Evolutionary conservation across 1,140 invertebrate species (phyloP).

Genomic region (Triops longicaudatus): DNA sequence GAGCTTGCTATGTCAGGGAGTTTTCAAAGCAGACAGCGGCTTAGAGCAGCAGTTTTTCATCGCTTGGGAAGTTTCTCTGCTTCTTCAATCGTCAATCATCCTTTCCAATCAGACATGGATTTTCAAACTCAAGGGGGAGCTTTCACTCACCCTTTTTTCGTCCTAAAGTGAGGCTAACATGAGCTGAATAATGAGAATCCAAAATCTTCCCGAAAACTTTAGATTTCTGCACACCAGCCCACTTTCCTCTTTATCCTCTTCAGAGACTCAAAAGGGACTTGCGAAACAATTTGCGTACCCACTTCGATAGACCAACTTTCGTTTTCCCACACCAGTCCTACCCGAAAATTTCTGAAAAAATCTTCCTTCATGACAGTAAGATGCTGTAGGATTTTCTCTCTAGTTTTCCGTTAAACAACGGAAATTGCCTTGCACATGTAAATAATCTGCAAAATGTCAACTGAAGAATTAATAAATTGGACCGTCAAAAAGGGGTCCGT

Average conservation of each 20-base stretch:
- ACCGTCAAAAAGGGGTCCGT: no score
- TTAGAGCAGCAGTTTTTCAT: slow-evolving; percentile 12
- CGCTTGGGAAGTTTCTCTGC: neutral
- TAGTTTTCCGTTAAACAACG: no score
- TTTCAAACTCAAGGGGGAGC: neutral
- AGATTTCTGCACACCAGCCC: neutral
- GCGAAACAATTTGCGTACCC: neutral
- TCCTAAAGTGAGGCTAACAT: neutral
- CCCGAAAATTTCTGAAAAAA: no score
- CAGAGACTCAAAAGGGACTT: neutral
- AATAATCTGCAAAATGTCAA: no score
- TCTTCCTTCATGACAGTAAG: no score
- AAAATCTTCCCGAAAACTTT: neutral
- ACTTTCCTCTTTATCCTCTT: neutral
- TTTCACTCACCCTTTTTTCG: neutral
- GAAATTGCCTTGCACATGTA: no score
- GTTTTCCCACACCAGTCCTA: no score
- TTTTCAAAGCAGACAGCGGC: slow-evolving; percentile 10
- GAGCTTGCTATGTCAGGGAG: slow-evolving; percentile 4
- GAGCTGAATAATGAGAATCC: neutral
- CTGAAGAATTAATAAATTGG: no score
- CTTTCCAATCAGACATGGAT: neutral
- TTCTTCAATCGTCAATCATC: slow-evolving; percentile 15
- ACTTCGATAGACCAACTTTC: no score
- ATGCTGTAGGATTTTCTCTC: no score